These are phyloP conservation scores for Enteromius trimaculatus DNA, from an alignment of 2,797 vertebrate genomes.

Conservation along the genomic window DNA sequence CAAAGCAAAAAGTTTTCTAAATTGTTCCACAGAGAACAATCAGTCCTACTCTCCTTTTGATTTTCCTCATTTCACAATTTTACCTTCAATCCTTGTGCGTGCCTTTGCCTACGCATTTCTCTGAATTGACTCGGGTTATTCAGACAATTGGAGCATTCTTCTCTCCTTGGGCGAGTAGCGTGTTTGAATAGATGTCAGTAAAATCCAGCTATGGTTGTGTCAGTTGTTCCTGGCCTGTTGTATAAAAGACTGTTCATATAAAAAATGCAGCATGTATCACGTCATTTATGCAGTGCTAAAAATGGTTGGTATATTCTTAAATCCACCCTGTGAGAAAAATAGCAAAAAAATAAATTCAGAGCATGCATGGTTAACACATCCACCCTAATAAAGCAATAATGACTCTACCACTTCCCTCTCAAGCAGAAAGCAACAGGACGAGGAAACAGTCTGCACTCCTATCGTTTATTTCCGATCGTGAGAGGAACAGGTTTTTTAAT, in stretches of 20 bases:
- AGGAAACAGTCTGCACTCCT: conserved; percentile 42
- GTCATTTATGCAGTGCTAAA: neutral
- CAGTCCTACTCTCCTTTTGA: neutral
- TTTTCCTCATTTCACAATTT: conserved; percentile 9
- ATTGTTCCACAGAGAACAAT: conserved; percentile 9
- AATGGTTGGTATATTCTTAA: neutral
- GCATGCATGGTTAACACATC: conserved; percentile 46
- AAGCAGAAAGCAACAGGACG: conserved; percentile 32
- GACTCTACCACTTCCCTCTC: conserved; percentile 61
- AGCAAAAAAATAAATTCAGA: conserved; percentile 56
- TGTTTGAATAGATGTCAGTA: conserved; percentile 28
- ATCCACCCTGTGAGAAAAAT: conserved; percentile 48
- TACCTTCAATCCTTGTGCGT: conserved; percentile 9
- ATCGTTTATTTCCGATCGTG: conserved; percentile 60
- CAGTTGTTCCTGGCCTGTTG: neutral
- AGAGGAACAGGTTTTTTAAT: conserved; percentile 56
- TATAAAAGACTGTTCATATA: conserved; percentile 10
- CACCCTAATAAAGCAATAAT: conserved; percentile 61
- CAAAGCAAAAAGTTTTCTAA: neutral
- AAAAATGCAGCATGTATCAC: neutral
- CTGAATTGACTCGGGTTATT: conserved; percentile 9
- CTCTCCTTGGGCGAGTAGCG: neutral
- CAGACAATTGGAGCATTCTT: conserved; percentile 20
- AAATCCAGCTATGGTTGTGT: conserved; percentile 3
- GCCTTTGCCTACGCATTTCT: conserved; percentile 5